Evolutionary conservation across 2,888 invertebrate species (phyloP), one percentile per base, ranked within the genome.

Genomic region (Seira ritae): DNA sequence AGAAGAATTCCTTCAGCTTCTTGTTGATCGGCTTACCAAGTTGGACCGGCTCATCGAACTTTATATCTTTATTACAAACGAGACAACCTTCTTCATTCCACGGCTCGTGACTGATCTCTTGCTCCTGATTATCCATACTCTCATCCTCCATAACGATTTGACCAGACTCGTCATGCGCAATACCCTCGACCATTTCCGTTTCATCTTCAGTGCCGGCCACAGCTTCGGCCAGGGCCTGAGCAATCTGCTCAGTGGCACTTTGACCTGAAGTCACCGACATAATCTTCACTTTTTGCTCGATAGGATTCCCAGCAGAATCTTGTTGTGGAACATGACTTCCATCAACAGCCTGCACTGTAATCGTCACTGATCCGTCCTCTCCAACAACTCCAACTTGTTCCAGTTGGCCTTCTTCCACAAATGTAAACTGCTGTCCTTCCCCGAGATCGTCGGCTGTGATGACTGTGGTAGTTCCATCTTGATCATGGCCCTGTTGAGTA

Each of bases 51-150:
- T 75, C 80, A 55, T 84, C 72, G 17, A 84, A 74, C 6, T 81
- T 73, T 22, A 87, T 73, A 23, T 84, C 85, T 23, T 77, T 75
- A 70, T 88, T 88, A 55, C 88, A 88, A 68, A 88, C 84, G n/a
- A 88, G 80, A 71, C 88, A 88, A 23, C 84, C 86, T 69, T 86
- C 85, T 22, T 88, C 86, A 72, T 87, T 87, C 88, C 88, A 88
- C 0, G 81, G 73, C 6, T 82, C 82, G 37, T 70, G 75, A 22
- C 22, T 78, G 0, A 67, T 55, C 55, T 84, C 80, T n/a, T 22
- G 23, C 12, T 81, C 84, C 69, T 74, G 70, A 22, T 19, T 65
- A 12, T 24, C 67, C 73, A 73, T 78, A 23, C 62, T 46, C 23
- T 80, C 80, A 15, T 81, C 81, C 12, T 81, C 81, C 81, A 80